phyloP scores from a whole-genome alignment of 2,888 invertebrate genomes.

The Parochlus steinenii region DNA sequence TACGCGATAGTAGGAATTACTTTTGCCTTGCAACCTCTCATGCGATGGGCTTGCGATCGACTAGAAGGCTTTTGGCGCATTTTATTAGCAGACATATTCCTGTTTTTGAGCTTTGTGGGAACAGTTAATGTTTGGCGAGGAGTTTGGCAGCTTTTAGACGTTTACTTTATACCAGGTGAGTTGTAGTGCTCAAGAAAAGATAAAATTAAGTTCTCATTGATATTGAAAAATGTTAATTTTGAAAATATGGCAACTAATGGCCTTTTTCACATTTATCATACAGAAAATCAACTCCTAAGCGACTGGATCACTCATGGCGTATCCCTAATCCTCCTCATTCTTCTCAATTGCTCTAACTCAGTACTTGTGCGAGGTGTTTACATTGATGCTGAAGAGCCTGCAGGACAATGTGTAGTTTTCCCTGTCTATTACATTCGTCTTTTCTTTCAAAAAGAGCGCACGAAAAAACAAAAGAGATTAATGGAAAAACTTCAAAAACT shows the following conservation, averaged over 20 bases:
- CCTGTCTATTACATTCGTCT: conserved; percentile 68
- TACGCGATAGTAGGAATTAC: conserved; percentile 55
- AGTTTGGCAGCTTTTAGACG: conserved; percentile 43
- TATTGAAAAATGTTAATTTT: not conserved
- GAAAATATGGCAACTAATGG: not conserved
- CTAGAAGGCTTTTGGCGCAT: conserved; percentile 49
- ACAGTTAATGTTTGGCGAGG: conserved; percentile 73
- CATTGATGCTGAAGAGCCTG: conserved; percentile 72
- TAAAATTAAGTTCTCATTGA: no score
- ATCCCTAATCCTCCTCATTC: conserved; percentile 54
- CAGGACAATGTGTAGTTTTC: conserved; percentile 67
- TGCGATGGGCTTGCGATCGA: conserved; percentile 51
- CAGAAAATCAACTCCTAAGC: conserved; percentile 56
- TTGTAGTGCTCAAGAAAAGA: conserved; percentile 3
- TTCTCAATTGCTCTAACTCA: conserved; percentile 75
- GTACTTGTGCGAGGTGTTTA: conserved; percentile 74
- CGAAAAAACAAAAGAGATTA: conserved; percentile 38
- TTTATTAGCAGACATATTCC: conserved; percentile 56
- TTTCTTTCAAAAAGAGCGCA: conserved; percentile 52
- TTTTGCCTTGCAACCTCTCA: conserved; percentile 56
- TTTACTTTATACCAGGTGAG: conserved; percentile 59
- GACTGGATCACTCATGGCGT: conserved; percentile 66
- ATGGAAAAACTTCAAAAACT: conserved; percentile 21
- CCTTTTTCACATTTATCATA: conserved; percentile 13
- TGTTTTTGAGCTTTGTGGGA: conserved; percentile 58